phyloP scores from a whole-genome alignment of 2,888 invertebrate genomes.

The Dicyrtomina minuta region DNA sequence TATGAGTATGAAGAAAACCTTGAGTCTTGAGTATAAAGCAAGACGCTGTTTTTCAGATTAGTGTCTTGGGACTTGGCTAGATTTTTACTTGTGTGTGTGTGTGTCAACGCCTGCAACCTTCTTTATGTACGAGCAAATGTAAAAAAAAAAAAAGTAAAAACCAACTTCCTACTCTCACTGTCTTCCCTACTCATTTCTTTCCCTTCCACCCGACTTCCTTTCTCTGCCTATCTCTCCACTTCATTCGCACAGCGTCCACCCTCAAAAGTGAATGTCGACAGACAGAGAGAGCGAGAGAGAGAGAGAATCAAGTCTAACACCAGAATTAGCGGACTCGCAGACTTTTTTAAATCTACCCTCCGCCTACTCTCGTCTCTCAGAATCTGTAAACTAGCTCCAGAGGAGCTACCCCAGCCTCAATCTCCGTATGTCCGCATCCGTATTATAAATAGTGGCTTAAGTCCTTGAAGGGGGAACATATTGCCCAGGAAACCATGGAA shows the following conservation, averaged over 20 bases:
- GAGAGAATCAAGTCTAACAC: neutral
- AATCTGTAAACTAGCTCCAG: too few species aligned
- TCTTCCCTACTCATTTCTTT: slow-evolving; percentile 8
- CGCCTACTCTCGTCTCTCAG: too few species aligned
- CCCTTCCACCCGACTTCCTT: neutral
- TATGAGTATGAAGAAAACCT: too few species aligned
- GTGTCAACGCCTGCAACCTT: slow-evolving; percentile 20
- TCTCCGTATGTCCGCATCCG: too few species aligned
- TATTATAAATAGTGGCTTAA: too few species aligned
- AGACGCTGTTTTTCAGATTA: slow-evolving; percentile 27
- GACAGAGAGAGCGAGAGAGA: neutral
- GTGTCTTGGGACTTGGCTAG: slow-evolving; percentile 21
- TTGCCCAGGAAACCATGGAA: too few species aligned
- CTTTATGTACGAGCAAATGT: slow-evolving; percentile 4
- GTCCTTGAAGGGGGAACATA: too few species aligned
- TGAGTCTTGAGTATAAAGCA: slow-evolving; percentile 2
- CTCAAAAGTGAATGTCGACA: neutral
- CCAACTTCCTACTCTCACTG: slow-evolving; percentile 12
- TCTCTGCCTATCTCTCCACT: slow-evolving; percentile 2
- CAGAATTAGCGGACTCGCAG: too few species aligned
- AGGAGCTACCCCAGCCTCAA: too few species aligned
- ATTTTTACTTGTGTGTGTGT: slow-evolving; percentile 19
- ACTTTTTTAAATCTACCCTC: too few species aligned
- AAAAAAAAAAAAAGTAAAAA: neutral
- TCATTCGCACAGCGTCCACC: neutral